These are phyloP conservation scores for Salvelinus namaycush DNA, from an alignment of 2,113 vertebrate genomes.

Conservation along the genomic window DNA sequence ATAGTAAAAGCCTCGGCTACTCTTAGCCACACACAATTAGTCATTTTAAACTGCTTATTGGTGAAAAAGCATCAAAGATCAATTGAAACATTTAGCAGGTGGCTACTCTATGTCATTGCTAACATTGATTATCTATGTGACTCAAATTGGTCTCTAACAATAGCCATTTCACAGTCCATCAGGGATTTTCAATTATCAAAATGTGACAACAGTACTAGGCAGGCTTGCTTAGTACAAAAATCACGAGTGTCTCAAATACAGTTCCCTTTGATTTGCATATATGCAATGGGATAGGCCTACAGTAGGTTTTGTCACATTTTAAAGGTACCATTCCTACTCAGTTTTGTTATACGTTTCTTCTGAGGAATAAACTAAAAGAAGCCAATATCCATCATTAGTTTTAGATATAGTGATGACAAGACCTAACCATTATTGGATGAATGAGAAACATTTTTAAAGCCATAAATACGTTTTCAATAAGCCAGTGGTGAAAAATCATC, in stretches of 20 bases:
- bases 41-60: slow-evolving; percentile 75
- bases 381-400: background rate
- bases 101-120: slow-evolving; percentile 51
- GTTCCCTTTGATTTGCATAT: too few relatives aligned
- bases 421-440: too few relatives aligned
- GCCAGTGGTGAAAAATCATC: background rate
- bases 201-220: background rate
- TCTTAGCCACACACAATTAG: slow-evolving; percentile 64
- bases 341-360: too few relatives aligned
- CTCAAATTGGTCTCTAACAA: slow-evolving; percentile 64
- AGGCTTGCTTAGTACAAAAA: too few relatives aligned
- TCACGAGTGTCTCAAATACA: too few relatives aligned
- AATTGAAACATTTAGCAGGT: slow-evolving; percentile 68
- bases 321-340: too few relatives aligned
- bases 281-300: too few relatives aligned
- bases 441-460: background rate
- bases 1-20: slow-evolving; percentile 69
- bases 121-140: slow-evolving; percentile 63
- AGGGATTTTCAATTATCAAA: background rate
- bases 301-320: too few relatives aligned
- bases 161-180: slow-evolving; percentile 46
- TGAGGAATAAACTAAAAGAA: too few relatives aligned
- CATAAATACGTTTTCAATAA: background rate
- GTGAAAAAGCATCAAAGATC: slow-evolving; percentile 68
- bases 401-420: too few relatives aligned